phyloP scores from a whole-genome alignment of 2,888 invertebrate species.

The Tiliacea citrago region DNA sequence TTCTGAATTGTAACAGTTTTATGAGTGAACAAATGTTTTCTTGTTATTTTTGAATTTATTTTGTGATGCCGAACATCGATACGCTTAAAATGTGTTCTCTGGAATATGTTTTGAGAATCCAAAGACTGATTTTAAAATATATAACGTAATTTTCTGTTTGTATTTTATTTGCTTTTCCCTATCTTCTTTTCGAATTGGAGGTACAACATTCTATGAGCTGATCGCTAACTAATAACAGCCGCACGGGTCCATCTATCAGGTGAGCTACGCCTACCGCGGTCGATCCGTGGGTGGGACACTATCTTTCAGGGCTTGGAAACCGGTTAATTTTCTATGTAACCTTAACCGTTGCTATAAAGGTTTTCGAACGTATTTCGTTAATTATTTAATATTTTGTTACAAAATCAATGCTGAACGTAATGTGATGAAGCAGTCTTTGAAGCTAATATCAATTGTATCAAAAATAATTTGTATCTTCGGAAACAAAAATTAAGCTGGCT shows the following conservation, averaged over 20 bases:
- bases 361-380: too few relatives aligned
- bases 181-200: neutral
- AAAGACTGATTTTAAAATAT: slow-evolving; percentile 70
- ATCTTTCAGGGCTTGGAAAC: too few relatives aligned
- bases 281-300: too few relatives aligned
- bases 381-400: too few relatives aligned
- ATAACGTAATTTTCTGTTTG: slow-evolving; percentile 46
- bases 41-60: slow-evolving; percentile 48
- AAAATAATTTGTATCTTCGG: too few relatives aligned
- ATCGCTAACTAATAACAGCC: neutral
- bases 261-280: neutral
- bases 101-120: slow-evolving; percentile 52
- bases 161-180: slow-evolving; percentile 58
- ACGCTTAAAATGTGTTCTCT: slow-evolving; percentile 52
- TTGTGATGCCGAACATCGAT: slow-evolving; percentile 45
- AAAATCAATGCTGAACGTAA: too few relatives aligned
- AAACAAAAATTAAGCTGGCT: too few relatives aligned
- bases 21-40: slow-evolving; percentile 18
- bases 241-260: neutral
- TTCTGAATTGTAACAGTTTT: slow-evolving; percentile 6
- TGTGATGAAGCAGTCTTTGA: too few relatives aligned
- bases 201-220: neutral
- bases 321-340: too few relatives aligned
- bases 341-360: too few relatives aligned
- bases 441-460: too few relatives aligned